Evolutionary conservation across 2,797 vertebrate species (phyloP), one percentile per base, ranked within the genome.

Genomic region (Psittacula echo): DNA sequence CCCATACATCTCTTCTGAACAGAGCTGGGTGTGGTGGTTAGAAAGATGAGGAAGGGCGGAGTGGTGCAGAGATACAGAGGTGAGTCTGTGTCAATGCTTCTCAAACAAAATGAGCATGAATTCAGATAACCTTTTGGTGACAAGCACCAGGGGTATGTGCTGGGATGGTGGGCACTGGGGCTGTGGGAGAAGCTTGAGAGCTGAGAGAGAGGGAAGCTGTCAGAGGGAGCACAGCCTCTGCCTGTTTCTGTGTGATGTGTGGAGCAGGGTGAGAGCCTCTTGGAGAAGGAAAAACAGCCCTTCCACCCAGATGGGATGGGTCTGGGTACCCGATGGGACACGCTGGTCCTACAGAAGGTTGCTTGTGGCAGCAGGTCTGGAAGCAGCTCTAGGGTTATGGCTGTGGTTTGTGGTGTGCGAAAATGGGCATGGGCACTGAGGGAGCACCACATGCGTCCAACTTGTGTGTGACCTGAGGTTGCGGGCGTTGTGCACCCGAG

Each of bases 391-490:
- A 11, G 53, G 32, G 14, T 29, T 45, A 27, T n/a, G 72, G 39
- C 67, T 5, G 3, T 30, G 60, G 58, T 26, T 94, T 58, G 29
- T 1, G 5, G 56, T 7, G 13, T 11, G 42, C 3, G 9, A 64
- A 22, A 72, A 34, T 0, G 19, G 44, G 30, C n/a, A 39, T 1
- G 3, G 72, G 13, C 12, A 11, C 50, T 24, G 27, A 27, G 71
- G 41, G 61, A 71, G 7, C 58, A 47, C 5, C 51, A 44, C 42
- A 32, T 0, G 0, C 0, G 1, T 42, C 8, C 1, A 1, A 30
- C n/a, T 7, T 50, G n/a, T 58, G 19, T 23, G 61, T 71, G 77
- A 71, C 44, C 50, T 80, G 87, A 22, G 27, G 54, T 8, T 73
- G 67, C 61, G 8, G 9, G 22, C 17, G 8, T 51, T 29, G 0